Evolutionary conservation across 2,113 vertebrate species (phyloP).

Genomic region (Anser cygnoides): DNA sequence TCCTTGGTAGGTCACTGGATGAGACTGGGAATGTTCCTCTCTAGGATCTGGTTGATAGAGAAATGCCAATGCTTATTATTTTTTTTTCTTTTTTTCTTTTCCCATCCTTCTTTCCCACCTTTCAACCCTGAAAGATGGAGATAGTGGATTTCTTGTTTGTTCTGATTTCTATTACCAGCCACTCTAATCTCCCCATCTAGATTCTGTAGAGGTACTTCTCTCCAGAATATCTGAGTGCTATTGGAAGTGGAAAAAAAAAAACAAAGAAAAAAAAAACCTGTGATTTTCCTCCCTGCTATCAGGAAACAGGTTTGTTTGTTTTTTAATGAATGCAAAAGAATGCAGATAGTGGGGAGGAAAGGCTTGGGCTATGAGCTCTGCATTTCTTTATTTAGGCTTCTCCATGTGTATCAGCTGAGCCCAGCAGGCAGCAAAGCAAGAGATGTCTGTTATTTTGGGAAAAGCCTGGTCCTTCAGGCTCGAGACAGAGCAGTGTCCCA

Average conservation of each 20-base stretch:
- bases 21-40: not conserved
- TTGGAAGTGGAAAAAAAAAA: not conserved
- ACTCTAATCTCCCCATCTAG: not conserved
- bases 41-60: not conserved
- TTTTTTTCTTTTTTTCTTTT: not conserved
- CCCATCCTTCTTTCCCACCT: not conserved
- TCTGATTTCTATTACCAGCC: not conserved
- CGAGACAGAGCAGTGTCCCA: not conserved
- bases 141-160: slow-evolving; percentile 20
- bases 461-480: slow-evolving; percentile 44
- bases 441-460: slow-evolving; percentile 60
- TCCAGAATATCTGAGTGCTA: not conserved
- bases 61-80: not conserved
- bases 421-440: slow-evolving; percentile 37
- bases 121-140: not conserved
- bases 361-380: slow-evolving; percentile 33
- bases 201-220: not conserved
- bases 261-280: not conserved
- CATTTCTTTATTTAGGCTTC: slow-evolving; percentile 55
- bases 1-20: not conserved
- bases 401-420: slow-evolving; percentile 41
- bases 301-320: slow-evolving; percentile 67
- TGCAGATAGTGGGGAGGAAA: slow-evolving; percentile 44
- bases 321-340: slow-evolving; percentile 64
- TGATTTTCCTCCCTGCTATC: slow-evolving; percentile 50